Percentiles rank a stretch among this genome's conserved stretches.
These are phyloP conservation scores for Cyrtonyx montezumae DNA, from an alignment of 2,113 vertebrate genomes.

Conservation along the genomic window DNA sequence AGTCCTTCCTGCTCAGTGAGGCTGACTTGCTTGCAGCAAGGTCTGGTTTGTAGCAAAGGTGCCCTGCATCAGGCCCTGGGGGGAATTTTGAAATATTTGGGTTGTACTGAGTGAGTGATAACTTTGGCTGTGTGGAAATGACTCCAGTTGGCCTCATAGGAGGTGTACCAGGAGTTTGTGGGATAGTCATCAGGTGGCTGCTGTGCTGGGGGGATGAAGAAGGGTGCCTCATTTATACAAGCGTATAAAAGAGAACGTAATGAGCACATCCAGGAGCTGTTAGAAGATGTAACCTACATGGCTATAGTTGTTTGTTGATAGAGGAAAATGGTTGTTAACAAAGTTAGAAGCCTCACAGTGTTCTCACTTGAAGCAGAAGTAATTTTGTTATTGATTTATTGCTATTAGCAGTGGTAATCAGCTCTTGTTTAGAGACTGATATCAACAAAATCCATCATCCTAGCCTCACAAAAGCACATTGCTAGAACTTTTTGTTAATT, in stretches of 20 bases:
- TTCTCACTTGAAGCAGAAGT: neutral
- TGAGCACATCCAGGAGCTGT: neutral
- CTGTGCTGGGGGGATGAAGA: neutral
- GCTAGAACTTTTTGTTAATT: neutral
- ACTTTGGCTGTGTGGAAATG: neutral
- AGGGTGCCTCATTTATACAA: neutral
- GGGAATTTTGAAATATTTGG: neutral
- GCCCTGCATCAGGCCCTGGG: neutral
- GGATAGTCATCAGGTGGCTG: neutral
- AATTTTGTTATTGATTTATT: slow-evolving; percentile 42
- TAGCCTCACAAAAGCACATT: neutral
- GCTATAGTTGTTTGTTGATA: neutral
- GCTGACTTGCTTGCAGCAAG: neutral
- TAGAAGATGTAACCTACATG: neutral
- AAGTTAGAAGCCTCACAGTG: neutral
- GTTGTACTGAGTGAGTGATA: neutral
- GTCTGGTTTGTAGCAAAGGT: neutral
- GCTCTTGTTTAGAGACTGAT: neutral
- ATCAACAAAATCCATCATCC: neutral
- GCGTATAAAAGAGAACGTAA: neutral
- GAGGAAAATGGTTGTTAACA: slow-evolving; percentile 14
- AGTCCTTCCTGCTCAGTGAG: neutral
- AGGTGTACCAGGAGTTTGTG: neutral
- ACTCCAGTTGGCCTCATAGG: neutral
- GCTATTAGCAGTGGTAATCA: neutral